Conservation (phyloP, 2,113 vertebrate genomes). For the Aptenodytes forsteri region DNA sequence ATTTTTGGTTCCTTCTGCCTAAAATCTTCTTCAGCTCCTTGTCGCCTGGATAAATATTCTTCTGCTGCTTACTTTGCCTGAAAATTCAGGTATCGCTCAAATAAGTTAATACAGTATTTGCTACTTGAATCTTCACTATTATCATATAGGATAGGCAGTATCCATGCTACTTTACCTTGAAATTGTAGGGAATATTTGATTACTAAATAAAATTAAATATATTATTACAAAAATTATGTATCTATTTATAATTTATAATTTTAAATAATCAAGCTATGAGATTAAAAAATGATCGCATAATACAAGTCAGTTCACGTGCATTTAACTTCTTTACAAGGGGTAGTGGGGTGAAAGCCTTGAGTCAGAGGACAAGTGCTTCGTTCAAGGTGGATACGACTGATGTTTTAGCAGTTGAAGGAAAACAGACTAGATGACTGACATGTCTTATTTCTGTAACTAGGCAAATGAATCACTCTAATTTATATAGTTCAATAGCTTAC, state of each 20-base stretch:
- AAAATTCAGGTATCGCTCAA: neutral
- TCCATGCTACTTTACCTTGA: neutral
- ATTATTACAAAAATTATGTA: neutral
- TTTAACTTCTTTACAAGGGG: neutral
- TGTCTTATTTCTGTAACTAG: neutral
- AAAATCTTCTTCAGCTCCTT: neutral
- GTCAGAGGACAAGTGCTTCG: neutral
- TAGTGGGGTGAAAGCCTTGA: neutral
- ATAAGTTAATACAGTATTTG: neutral
- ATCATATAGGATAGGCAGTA: neutral
- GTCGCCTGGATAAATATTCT: neutral
- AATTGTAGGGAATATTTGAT: neutral
- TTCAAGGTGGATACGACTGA: neutral
- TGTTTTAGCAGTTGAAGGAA: neutral
- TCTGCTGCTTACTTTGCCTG: neutral
- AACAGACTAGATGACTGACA: neutral
- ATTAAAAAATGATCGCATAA: neutral
- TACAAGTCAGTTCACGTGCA: fast-evolving
- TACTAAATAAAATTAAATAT: neutral
- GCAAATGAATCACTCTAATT: neutral
- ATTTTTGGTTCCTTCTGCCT: neutral
- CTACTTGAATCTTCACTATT: neutral
- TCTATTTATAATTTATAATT: neutral
- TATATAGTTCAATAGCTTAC: neutral
- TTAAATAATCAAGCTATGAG: neutral